Conservation (phyloP, 2,797 vertebrate species). For the Megalops cyprinoides region DNA sequence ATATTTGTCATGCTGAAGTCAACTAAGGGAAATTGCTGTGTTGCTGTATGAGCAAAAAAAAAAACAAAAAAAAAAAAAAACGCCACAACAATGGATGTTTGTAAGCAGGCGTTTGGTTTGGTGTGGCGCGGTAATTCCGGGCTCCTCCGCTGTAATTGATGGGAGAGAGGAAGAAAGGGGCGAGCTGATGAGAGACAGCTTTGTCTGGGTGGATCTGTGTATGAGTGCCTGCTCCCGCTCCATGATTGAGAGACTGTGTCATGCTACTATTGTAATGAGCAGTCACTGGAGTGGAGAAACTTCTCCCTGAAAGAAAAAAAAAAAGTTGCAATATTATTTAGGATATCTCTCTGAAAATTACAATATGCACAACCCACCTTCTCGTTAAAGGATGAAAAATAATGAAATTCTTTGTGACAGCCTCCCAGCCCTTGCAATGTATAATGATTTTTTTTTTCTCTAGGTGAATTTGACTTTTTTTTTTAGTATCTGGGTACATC, state of each 20-base stretch:
- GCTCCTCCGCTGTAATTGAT: slow-evolving; percentile 45
- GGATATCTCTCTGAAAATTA: slow-evolving; percentile 74
- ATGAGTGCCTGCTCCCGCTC: slow-evolving; percentile 70
- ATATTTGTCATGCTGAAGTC: background rate
- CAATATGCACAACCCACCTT: slow-evolving; percentile 80
- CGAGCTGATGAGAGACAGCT: slow-evolving; percentile 30
- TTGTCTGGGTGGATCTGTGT: slow-evolving; percentile 62
- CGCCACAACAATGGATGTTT: slow-evolving; percentile 34
- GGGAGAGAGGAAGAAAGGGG: slow-evolving; percentile 46
- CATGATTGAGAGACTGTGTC: slow-evolving; percentile 79
- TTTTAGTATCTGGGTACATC: slow-evolving; percentile 86
- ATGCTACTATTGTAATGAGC: slow-evolving; percentile 78
- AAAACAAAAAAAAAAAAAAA: slow-evolving; percentile 17
- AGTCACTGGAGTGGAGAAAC: slow-evolving; percentile 65
- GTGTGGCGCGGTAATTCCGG: slow-evolving; percentile 43
- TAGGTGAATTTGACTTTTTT: slow-evolving; percentile 67
- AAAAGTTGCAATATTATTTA: slow-evolving; percentile 82
- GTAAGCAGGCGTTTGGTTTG: slow-evolving; percentile 41
- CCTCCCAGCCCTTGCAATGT: slow-evolving; percentile 73
- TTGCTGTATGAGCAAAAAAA: background rate
- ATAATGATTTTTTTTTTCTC: slow-evolving; percentile 77
- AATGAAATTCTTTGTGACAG: slow-evolving; percentile 84
- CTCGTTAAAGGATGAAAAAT: slow-evolving; percentile 80
- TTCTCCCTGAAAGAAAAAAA: slow-evolving; percentile 63
- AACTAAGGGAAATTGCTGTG: background rate